phyloP scores from a whole-genome alignment of 2,888 invertebrate genomes.

The Ophion ventricosus region DNA sequence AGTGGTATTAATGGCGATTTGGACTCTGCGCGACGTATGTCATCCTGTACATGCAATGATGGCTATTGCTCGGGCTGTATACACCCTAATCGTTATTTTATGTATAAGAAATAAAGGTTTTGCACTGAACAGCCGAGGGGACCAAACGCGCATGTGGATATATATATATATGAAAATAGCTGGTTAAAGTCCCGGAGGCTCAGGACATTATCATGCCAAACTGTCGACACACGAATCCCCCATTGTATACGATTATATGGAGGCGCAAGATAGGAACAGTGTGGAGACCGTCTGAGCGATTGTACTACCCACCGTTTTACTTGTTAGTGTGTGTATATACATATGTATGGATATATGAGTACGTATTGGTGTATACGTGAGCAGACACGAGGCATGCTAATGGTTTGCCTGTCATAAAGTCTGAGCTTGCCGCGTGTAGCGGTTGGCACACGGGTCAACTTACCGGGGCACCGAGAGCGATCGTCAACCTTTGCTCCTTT shows the following conservation, averaged over 20 bases:
- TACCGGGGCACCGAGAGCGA: slow-evolving; percentile 53
- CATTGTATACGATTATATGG: slow-evolving; percentile 62
- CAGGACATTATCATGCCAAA: slow-evolving; percentile 59
- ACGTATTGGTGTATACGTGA: slow-evolving; percentile 6
- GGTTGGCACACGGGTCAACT: slow-evolving; percentile 49
- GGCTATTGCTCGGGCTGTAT: slow-evolving; percentile 51
- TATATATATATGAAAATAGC: slow-evolving; percentile 13
- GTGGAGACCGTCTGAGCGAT: slow-evolving; percentile 51
- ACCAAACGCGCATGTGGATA: neutral
- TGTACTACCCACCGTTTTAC: slow-evolving; percentile 51
- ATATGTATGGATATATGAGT: neutral
- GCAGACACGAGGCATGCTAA: slow-evolving; percentile 34
- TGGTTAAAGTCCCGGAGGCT: slow-evolving; percentile 39
- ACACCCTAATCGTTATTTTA: slow-evolving; percentile 67
- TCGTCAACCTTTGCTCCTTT: slow-evolving; percentile 61
- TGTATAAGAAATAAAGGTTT: slow-evolving; percentile 67
- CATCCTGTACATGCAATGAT: slow-evolving; percentile 49
- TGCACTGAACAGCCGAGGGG: slow-evolving; percentile 26
- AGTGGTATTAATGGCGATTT: slow-evolving; percentile 62
- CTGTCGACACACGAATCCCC: slow-evolving; percentile 62
- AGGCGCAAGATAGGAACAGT: slow-evolving; percentile 50
- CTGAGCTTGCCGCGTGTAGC: slow-evolving; percentile 33
- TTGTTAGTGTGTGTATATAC: slow-evolving; percentile 4
- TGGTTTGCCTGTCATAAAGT: slow-evolving; percentile 56
- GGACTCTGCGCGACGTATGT: slow-evolving; percentile 47